Evolutionary conservation across 23 tunicate genomes (phyloP), one percentile per base, ranked within the genome.

Genomic region (Botrylloides violaceus): DNA sequence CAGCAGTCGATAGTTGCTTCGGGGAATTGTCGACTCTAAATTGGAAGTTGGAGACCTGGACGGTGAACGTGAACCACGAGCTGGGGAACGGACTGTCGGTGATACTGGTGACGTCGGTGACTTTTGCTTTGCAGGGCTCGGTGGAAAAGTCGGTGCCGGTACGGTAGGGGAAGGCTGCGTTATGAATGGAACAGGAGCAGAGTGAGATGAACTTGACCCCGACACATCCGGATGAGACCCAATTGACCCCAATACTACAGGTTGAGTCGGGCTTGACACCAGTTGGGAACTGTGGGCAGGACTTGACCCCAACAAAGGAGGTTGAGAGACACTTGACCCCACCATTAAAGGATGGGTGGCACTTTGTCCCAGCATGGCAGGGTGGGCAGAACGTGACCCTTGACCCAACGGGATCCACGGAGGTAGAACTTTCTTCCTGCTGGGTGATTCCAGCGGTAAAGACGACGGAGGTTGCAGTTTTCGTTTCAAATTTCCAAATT

Each of bases 1-100:
- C 2, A 88, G 77, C 9, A 88, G 74, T 58, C 82, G 82, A 72
- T 88, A 88, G 48, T 88, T 88, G 66, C 88, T 88, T 32, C 96
- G 61, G 25, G 96, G 96, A 21, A 88, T 79, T 6, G 80, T 80
- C 30, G 72, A 35, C 62, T 81, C 86, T 20, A 68, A 2, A 68
- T 43, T 68, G 7, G 58, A 38, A 1, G 74, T 37, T 24, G 74
- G 74, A 12, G 74, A 68, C 3, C 58, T 55, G 0, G 74, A 37
- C n/a, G 74, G 74, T 19, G 74, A 68, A 9, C 74, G 23, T 15
- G 70, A 63, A 23, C 70, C 70, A 7, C 70, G 32, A 0, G 32
- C 58, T 36, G 74, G 74, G 2, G 74, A 68, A 20, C 47, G 43
- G 24, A 53, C 26, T 4, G 58, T 68, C 1, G 74, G 74, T 6